These are phyloP conservation scores for Nebria salina DNA, from an alignment of 2,888 invertebrate genomes.

Conservation along the genomic window DNA sequence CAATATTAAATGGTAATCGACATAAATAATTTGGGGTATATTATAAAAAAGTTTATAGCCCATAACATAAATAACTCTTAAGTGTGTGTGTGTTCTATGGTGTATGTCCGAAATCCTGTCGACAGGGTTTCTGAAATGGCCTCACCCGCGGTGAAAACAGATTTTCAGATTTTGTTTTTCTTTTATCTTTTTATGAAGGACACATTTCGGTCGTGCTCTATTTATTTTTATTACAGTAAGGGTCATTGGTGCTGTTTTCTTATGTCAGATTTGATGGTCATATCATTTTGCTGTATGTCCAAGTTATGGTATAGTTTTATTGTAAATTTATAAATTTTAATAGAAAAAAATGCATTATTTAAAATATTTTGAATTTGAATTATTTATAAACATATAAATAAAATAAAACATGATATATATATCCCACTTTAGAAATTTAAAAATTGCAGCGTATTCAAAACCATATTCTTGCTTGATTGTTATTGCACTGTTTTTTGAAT, in stretches of 20 bases:
- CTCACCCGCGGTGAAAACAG: constrained; percentile 27
- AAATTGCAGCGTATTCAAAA: not conserved
- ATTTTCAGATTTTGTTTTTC: constrained; percentile 26
- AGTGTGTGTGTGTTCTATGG: not conserved
- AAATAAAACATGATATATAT: too few relatives aligned
- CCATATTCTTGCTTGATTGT: not conserved
- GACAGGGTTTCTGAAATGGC: constrained; percentile 3
- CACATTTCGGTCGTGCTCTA: constrained; percentile 30
- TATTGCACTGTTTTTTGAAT: not conserved
- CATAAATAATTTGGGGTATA: not conserved
- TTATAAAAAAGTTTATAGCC: not conserved
- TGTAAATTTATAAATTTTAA: too few relatives aligned
- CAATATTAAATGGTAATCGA: too few relatives aligned
- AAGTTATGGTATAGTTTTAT: not conserved
- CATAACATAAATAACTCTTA: not conserved
- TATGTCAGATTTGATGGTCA: constrained; percentile 16
- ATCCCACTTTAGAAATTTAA: too few relatives aligned
- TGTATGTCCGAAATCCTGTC: constrained; percentile 12
- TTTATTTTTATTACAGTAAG: constrained; percentile 33
- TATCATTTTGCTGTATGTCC: not conserved
- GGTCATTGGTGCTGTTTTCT: constrained; percentile 31
- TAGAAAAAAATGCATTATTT: too few relatives aligned
- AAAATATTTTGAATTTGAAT: too few relatives aligned
- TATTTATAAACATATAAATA: too few relatives aligned
- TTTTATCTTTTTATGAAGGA: constrained; percentile 30